Conservation (phyloP, 2,797 vertebrate genomes). For the Acanthiza pusilla region DNA sequence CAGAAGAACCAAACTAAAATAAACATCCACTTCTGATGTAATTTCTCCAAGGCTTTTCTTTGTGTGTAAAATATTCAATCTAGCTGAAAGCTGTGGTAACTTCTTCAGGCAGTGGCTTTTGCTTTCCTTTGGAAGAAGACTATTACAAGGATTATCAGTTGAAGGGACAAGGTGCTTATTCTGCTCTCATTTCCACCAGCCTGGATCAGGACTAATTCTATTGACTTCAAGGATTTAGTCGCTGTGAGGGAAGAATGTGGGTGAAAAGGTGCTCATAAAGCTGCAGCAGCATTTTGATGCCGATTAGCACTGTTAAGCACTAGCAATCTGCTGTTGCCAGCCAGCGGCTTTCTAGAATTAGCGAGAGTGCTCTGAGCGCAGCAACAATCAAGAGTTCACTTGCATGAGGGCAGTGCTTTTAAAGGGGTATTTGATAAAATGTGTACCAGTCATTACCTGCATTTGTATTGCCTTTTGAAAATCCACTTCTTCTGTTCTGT, state of each 20-base stretch:
- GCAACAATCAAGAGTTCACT: background rate
- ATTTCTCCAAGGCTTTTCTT: background rate
- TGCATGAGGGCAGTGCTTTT: background rate
- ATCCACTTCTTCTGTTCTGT: constrained; percentile 17
- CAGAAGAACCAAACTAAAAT: background rate
- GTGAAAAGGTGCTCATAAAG: constrained; percentile 22
- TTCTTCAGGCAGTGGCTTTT: background rate
- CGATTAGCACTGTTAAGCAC: background rate
- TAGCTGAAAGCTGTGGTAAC: background rate
- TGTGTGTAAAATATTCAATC: background rate
- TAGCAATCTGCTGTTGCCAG: background rate
- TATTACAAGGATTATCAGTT: background rate
- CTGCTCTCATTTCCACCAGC: background rate
- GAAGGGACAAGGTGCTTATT: background rate
- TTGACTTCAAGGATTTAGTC: constrained; percentile 3
- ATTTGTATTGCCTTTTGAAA: constrained; percentile 45
- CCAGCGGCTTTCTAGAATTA: background rate
- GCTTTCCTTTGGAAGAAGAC: background rate
- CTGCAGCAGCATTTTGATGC: constrained; percentile 24
- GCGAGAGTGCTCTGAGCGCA: background rate
- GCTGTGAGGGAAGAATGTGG: background rate
- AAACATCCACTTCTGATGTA: background rate
- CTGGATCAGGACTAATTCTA: constrained; percentile 14
- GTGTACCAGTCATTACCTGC: background rate
- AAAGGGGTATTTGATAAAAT: constrained; percentile 24